Evolutionary conservation across 2,113 vertebrate genomes (phyloP).

Genomic region (Gulo gulo): DNA sequence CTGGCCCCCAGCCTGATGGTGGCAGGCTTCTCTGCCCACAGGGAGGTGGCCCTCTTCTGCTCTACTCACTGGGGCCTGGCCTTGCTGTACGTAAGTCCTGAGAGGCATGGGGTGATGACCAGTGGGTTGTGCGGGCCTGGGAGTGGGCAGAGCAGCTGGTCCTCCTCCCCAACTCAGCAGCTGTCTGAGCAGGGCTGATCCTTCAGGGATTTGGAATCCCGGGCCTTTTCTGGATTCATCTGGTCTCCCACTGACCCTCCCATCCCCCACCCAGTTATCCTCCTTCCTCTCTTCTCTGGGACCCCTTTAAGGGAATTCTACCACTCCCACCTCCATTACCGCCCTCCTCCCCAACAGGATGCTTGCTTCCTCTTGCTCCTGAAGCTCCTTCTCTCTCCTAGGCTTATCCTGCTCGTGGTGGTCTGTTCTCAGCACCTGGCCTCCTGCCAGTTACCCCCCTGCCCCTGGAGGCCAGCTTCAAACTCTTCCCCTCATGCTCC

Average conservation of each 20-base stretch:
- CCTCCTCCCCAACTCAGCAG: neutral
- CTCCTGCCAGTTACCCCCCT: slow-evolving; percentile 78
- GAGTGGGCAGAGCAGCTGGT: neutral
- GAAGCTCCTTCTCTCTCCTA: slow-evolving; percentile 69
- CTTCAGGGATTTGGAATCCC: neutral
- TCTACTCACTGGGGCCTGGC: slow-evolving; percentile 88
- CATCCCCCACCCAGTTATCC: neutral
- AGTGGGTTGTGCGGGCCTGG: neutral
- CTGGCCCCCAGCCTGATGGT: slow-evolving; percentile 88
- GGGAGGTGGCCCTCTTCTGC: slow-evolving; percentile 87
- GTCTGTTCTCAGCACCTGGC: slow-evolving; percentile 87
- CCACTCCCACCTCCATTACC: neutral
- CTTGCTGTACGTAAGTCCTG: slow-evolving; percentile 82
- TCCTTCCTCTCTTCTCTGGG: neutral
- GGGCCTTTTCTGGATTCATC: neutral
- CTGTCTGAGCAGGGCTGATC: fast-evolving
- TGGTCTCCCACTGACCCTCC: neutral
- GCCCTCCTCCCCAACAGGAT: neutral
- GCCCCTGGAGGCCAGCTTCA: slow-evolving; percentile 29
- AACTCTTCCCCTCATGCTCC: neutral
- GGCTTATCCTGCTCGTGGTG: slow-evolving; percentile 84
- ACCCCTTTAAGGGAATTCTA: neutral
- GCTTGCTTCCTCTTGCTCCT: neutral
- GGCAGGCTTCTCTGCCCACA: slow-evolving; percentile 88
- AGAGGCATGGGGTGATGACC: neutral